These are phyloP conservation scores for Cardiocondyla obscurior DNA, from an alignment of 1,140 invertebrate genomes.

Conservation along the genomic window DNA sequence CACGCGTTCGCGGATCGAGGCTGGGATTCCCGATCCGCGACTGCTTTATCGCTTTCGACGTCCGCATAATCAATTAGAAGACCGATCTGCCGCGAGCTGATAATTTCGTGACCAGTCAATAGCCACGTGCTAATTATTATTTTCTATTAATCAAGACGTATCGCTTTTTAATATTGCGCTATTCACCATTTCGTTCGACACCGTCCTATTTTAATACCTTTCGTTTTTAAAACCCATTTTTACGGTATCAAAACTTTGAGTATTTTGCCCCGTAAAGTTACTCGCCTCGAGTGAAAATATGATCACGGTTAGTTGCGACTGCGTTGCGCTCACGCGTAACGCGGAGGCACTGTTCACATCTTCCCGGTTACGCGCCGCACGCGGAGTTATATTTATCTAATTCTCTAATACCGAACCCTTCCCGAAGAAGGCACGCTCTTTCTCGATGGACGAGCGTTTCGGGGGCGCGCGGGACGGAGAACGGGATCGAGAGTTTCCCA, in stretches of 20 bases:
- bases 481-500: slow-evolving; percentile 67
- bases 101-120: neutral
- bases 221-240: no score
- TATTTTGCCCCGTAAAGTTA: neutral
- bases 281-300: neutral
- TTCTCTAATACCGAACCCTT: slow-evolving; percentile 66
- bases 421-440: slow-evolving; percentile 26
- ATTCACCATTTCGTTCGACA: neutral
- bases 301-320: neutral
- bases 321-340: neutral
- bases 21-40: neutral
- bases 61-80: slow-evolving; percentile 5
- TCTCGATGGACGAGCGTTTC: slow-evolving; percentile 10
- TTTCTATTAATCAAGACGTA: neutral
- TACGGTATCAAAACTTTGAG: neutral
- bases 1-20: slow-evolving; percentile 4
- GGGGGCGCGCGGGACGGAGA: slow-evolving; percentile 21
- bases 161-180: neutral
- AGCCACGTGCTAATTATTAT: neutral
- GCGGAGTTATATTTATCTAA: slow-evolving; percentile 72
- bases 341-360: slow-evolving; percentile 6
- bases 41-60: slow-evolving; percentile 21
- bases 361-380: neutral
- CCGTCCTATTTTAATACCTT: no score
- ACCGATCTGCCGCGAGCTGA: neutral